Conservation (phyloP, 2,797 vertebrate genomes). For the Crenuchus spilurus region DNA sequence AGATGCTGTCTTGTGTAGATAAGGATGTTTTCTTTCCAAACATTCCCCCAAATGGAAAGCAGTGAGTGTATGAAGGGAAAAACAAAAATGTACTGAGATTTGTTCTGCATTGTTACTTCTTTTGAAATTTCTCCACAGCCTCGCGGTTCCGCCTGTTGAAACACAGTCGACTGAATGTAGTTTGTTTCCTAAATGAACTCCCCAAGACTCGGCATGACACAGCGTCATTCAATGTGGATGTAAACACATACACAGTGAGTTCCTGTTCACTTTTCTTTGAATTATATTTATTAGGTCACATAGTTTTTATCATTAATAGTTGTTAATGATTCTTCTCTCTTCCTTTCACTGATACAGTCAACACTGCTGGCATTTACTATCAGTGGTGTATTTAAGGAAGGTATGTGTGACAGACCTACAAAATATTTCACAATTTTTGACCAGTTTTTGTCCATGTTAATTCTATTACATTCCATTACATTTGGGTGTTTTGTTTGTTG, state of each 20-base stretch:
- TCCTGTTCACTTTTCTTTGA: not conserved
- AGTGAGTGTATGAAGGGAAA: too few species aligned
- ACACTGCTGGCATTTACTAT: conserved; percentile 87
- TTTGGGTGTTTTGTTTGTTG: not conserved
- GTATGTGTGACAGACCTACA: conserved; percentile 65
- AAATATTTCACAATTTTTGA: not conserved
- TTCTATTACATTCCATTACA: not conserved
- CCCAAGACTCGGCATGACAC: conserved; percentile 91
- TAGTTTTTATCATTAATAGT: not conserved
- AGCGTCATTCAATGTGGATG: conserved; percentile 86
- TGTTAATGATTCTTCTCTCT: conserved; percentile 1
- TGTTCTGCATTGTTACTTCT: not conserved
- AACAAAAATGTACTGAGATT: too few species aligned
- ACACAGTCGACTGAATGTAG: conserved; percentile 86
- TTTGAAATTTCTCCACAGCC: conserved; percentile 65
- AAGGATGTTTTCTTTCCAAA: too few species aligned
- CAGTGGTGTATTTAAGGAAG: conserved; percentile 91
- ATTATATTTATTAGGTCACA: not conserved
- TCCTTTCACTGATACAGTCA: conserved; percentile 70
- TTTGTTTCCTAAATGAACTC: conserved; percentile 91
- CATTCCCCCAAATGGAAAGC: too few species aligned
- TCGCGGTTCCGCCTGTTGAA: conserved; percentile 85
- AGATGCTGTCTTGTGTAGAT: too few species aligned
- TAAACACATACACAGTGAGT: conserved; percentile 86
- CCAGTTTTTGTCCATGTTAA: not conserved